Evolutionary conservation across 1,140 invertebrate genomes (phyloP), one percentile per base, ranked within the genome.

Genomic region (Meteorus sp.): DNA sequence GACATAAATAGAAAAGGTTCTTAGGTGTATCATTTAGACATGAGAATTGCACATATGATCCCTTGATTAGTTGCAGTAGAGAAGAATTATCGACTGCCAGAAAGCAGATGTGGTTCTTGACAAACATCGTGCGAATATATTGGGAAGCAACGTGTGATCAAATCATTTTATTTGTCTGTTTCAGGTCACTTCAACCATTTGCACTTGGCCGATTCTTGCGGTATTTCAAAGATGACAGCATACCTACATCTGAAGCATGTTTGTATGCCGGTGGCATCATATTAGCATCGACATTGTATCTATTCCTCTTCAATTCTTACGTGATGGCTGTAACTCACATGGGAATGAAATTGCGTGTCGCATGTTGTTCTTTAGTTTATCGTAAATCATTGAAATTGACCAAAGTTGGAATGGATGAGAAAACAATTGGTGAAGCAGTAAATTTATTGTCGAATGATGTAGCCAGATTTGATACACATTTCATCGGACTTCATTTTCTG

Each of bases 361-460:
- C 87, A 0, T 88, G 88, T 60, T 92, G 89, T 51, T 89, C 90
- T 0, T 73, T 95, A 0, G 87, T 95, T 50, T 95, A 94, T 70
- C 86, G 88, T 73, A 92, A 95, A 85, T 87, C 82, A 1, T 69
- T 89, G 35, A 78, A 76, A 63, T 66, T 88, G 0, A 85, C 84
- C 4, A 83, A 82, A 61, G 84, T 82, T n/a, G 87, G 90, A n/a
- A 75, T 93, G 15, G 86, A 85, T 0, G 85, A 90, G 73, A 92
- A 90, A 0, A 87, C 92, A 0, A 82, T 89, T 2, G 93, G 93
- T 0, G 89, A 93, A 71, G 89, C 94, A 51, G 88, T 96, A 0
- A 97, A 95, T 74, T 80, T 96, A 0, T 73, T 95, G 48, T 93
- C 93, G 0, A 95, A 95, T 57, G 93, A 96, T 69, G 85, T 89